These are phyloP conservation scores for Dicerorhinus sumatrensis DNA, from an alignment of 2,113 vertebrate species.

Conservation along the genomic window DNA sequence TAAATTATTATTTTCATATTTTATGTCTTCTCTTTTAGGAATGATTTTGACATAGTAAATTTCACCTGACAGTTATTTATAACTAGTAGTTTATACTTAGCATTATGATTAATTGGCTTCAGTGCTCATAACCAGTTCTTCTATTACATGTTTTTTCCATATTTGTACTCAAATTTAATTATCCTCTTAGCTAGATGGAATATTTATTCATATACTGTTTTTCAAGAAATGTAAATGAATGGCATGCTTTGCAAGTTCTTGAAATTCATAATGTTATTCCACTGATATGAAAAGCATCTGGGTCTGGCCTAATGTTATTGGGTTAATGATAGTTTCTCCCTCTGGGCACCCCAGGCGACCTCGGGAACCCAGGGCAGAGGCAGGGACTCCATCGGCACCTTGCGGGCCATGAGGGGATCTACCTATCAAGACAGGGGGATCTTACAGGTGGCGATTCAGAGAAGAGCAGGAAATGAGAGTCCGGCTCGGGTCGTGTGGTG, in stretches of 20 bases:
- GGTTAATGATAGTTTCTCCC: too few species aligned
- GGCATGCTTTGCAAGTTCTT: not conserved
- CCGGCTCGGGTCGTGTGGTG: too few species aligned
- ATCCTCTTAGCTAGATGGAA: not conserved
- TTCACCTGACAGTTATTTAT: not conserved
- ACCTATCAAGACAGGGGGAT: too few species aligned
- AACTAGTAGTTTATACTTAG: not conserved
- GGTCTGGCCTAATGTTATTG: not conserved
- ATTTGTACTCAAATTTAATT: not conserved
- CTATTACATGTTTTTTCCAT: not conserved
- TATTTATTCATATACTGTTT: not conserved
- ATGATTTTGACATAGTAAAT: conserved; percentile 6
- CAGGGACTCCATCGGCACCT: too few species aligned
- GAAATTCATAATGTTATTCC: not conserved
- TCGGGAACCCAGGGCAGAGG: too few species aligned
- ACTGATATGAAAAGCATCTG: not conserved
- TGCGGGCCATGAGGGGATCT: too few species aligned
- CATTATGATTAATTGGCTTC: not conserved
- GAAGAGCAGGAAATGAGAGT: too few species aligned
- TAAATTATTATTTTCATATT: not conserved
- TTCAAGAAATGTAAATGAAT: not conserved
- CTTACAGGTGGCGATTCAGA: too few species aligned
- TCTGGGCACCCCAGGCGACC: too few species aligned
- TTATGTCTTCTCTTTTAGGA: not conserved
- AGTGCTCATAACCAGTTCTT: not conserved